A percentile compares a stretch with the other conserved stretches of the same genome.
phyloP scores from a whole-genome alignment of 2,797 vertebrate genomes.

The Sebastes reedi region DNA sequence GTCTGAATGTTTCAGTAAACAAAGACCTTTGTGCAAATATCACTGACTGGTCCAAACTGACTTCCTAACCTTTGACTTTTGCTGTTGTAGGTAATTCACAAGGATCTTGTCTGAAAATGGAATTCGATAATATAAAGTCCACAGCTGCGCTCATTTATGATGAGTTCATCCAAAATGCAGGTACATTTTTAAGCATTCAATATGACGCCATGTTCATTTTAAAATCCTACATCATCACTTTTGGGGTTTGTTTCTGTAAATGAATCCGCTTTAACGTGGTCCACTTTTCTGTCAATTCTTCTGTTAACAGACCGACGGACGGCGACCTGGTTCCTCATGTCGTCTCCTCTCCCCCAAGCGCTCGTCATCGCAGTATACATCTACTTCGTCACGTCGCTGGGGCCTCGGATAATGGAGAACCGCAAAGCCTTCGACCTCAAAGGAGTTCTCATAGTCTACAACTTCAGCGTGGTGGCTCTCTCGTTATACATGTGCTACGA shows the following conservation, averaged over 20 bases:
- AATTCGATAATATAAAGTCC: slow-evolving; percentile 86
- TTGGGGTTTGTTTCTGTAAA: background rate
- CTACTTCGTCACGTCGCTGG: slow-evolving; percentile 91
- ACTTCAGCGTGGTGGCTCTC: slow-evolving; percentile 90
- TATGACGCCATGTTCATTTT: background rate
- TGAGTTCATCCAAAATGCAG: slow-evolving; percentile 90
- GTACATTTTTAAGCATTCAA: slow-evolving; percentile 72
- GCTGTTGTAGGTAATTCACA: slow-evolving; percentile 14
- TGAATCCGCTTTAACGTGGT: background rate
- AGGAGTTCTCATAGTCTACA: slow-evolving; percentile 89
- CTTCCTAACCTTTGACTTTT: slow-evolving; percentile 1
- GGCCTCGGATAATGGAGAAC: slow-evolving; percentile 96
- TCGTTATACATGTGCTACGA: slow-evolving; percentile 97
- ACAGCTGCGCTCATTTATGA: slow-evolving; percentile 88
- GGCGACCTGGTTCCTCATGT: slow-evolving; percentile 91
- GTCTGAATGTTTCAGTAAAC: background rate
- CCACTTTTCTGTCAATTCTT: background rate
- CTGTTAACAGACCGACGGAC: slow-evolving; percentile 87
- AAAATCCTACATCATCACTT: background rate
- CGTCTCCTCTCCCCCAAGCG: slow-evolving; percentile 90
- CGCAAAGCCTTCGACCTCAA: slow-evolving; percentile 93
- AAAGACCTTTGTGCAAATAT: background rate
- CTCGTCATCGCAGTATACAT: slow-evolving; percentile 89
- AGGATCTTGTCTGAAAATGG: slow-evolving; percentile 82
- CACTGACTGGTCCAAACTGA: background rate